phyloP scores from a whole-genome alignment of 2,113 vertebrate genomes.

The Symphodus melops region DNA sequence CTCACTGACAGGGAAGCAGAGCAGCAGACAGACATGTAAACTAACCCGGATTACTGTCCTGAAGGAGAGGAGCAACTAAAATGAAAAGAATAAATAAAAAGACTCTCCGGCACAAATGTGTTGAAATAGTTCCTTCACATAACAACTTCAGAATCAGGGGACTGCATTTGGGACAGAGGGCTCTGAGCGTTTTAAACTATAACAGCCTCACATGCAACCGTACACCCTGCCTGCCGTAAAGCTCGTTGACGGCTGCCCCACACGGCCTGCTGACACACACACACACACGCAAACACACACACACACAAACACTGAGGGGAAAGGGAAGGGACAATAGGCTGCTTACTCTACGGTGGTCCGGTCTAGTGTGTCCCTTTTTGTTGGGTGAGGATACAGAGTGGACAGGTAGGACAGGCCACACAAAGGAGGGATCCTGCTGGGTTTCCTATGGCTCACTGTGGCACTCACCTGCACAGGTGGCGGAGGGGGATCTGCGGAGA shows the following conservation, averaged over 20 bases:
- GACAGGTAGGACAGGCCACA: constrained; percentile 58
- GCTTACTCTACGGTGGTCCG: constrained; percentile 69
- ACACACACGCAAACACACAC: constrained; percentile 40
- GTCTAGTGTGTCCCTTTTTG: constrained; percentile 61
- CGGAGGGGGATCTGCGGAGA: constrained; percentile 66
- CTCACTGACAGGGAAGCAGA: constrained; percentile 32
- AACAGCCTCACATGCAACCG: constrained; percentile 57
- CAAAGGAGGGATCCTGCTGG: constrained; percentile 44
- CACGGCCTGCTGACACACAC: constrained; percentile 59
- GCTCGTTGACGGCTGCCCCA: constrained; percentile 48
- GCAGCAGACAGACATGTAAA: constrained; percentile 7
- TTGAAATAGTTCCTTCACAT: not conserved
- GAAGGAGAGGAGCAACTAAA: not conserved
- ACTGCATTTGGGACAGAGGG: not conserved
- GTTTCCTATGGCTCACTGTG: constrained; percentile 34
- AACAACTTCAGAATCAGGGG: not conserved
- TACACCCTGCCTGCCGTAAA: constrained; percentile 48
- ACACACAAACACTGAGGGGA: constrained; percentile 32
- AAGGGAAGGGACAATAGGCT: constrained; percentile 53
- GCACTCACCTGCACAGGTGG: constrained; percentile 72
- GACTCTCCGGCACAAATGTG: not conserved
- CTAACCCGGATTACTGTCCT: constrained; percentile 38
- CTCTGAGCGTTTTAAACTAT: constrained; percentile 43
- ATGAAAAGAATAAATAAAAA: too few relatives aligned
- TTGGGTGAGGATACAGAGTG: constrained; percentile 51